Evolutionary conservation across 1,140 invertebrate genomes (phyloP).

Genomic region (Zaprionus capensis): DNA sequence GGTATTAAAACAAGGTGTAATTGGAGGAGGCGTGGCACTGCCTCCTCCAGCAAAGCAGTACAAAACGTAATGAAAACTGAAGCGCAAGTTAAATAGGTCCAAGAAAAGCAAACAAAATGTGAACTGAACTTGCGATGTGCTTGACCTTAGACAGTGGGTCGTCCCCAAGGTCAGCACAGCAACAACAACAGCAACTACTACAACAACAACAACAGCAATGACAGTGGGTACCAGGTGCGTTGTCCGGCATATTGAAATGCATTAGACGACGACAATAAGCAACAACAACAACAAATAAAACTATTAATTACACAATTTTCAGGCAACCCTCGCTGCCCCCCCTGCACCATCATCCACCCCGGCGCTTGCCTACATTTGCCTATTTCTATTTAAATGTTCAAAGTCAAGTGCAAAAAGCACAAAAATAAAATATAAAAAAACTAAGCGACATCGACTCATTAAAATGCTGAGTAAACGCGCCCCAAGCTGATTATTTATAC

Average conservation of each 20-base stretch:
- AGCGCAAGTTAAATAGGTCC: conserved; percentile 38
- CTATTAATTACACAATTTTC: conserved; percentile 61
- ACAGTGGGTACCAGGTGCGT: conserved; percentile 37
- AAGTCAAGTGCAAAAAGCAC: conserved; percentile 65
- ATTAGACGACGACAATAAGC: conserved; percentile 37
- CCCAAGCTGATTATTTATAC: conserved; percentile 41
- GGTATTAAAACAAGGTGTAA: too few species aligned
- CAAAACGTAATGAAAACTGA: conserved; percentile 17
- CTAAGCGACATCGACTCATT: conserved; percentile 53
- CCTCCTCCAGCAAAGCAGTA: background rate
- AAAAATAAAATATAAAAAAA: conserved; percentile 15
- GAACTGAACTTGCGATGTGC: conserved; percentile 2
- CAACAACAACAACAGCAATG: background rate
- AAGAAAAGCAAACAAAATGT: conserved; percentile 3
- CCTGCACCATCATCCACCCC: background rate
- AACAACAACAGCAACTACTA: conserved; percentile 7
- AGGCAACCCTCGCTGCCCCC: conserved; percentile 12
- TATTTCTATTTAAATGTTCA: conserved; percentile 40
- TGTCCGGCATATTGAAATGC: conserved; percentile 51
- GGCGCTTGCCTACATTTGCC: background rate
- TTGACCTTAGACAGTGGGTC: conserved; percentile 45
- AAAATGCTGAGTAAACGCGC: conserved; percentile 60
- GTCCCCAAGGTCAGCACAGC: conserved; percentile 40
- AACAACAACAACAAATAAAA: conserved; percentile 16
- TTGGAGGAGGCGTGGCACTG: background rate